Base-by-base conservation (phyloP, 1,140 invertebrate species). In the Schlechtendalia chinensis region DNA sequence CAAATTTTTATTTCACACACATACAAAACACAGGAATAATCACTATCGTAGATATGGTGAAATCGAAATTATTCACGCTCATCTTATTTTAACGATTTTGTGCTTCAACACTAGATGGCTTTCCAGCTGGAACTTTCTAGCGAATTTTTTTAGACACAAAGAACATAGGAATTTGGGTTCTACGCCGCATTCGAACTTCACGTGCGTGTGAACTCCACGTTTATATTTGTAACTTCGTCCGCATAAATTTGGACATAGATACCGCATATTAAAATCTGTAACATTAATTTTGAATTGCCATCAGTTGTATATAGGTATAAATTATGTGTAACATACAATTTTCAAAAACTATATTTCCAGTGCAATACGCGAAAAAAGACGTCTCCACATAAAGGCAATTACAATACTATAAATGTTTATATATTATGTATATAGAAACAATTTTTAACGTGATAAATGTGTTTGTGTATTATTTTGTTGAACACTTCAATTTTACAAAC, bases 111-210 rank as follows among this genome's bases (percentile, higher is more conserved):
- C 22, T 22, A 67, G 53, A 69, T 81, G 81, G 53, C 47, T 81
- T 56, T 79, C 39, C 29, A 77, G 24, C 27, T 77, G 50, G 22
- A 63, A 74, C 32, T 65, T 74, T 4, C 74, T 56, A 39, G 59
- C 72, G 32, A 81, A 82, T 61, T 82, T 82, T 39, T 82, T 81
- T 8, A 81, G 80, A 83, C 88, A 89, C 53, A 85, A 84, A 8
- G 84, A 83, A 83, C 88, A 89, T 29, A 84, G 83, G 82, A 88
- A 88, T 81, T 86, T 85, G 27, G 88, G 88, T 81, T 87, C 86
- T 45, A 87, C 85, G n/a, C 87, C 87, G 82, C 88, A 89, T 81
- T 89, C 88, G 56, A 89, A 86, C 50, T 86, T 88, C 82, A 88
- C 82, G 83, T 90, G 89, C 5, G 86, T 77, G 16, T 80, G 24